Evolutionary conservation across 2,797 vertebrate species (phyloP).

Genomic region (Melopsittacus undulatus): DNA sequence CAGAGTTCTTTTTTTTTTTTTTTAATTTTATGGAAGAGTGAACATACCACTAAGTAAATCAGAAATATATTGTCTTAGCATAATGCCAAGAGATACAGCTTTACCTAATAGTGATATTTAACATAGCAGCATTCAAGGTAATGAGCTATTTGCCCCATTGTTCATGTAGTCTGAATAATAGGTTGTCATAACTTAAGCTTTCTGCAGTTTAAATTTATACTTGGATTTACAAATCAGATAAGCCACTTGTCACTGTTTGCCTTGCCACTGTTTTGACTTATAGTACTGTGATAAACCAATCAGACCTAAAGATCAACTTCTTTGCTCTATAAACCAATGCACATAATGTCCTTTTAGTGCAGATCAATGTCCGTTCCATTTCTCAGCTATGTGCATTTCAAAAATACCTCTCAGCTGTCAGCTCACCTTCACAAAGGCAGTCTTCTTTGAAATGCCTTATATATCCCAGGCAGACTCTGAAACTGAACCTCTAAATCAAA

Average conservation of each 20-base stretch:
- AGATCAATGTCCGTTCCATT: neutral
- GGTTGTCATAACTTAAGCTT: neutral
- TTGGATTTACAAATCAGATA: neutral
- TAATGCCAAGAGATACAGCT: neutral
- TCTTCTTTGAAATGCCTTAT: neutral
- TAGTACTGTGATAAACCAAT: neutral
- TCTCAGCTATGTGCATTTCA: neutral
- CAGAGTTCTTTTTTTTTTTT: neutral
- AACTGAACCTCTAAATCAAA: slow-evolving; percentile 65
- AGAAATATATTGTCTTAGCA: neutral
- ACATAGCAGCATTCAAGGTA: neutral
- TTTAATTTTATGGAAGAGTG: neutral
- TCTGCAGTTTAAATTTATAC: neutral
- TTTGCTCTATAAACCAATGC: neutral
- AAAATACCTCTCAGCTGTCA: neutral
- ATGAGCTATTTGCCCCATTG: neutral
- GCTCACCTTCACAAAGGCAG: neutral
- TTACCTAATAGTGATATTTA: neutral
- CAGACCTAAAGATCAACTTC: neutral
- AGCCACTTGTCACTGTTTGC: neutral
- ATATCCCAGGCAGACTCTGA: slow-evolving; percentile 18
- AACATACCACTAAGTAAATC: neutral
- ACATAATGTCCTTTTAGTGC: neutral
- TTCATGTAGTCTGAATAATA: neutral
- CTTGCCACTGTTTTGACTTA: neutral